Evolutionary conservation across 2,888 invertebrate genomes (phyloP), one percentile per base, ranked within the genome.

Genomic region (Polyploca ridens): DNA sequence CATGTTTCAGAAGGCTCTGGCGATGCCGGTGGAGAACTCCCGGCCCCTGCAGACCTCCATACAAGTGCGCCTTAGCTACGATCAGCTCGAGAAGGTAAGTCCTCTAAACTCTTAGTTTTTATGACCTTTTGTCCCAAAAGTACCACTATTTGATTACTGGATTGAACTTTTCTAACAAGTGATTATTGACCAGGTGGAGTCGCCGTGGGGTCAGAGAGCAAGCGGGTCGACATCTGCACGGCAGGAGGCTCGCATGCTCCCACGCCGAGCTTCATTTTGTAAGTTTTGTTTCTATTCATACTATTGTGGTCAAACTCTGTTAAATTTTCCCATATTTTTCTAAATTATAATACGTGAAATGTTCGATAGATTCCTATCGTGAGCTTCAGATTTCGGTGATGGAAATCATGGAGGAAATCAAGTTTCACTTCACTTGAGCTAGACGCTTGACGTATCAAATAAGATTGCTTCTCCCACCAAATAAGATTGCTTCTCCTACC

Each of bases 1-100:
- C 57, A 57, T 83, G 83, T 90, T 90, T 76, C 86, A 92, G 92
- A 90, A 89, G 84, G 87, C 89, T 59, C 81, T 91, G 74, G 80
- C 87, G 66, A 78, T 90, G 84, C 86, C 80, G 70, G 69, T 76
- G 46, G 70, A 63, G 66, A 69, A 63, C 66, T 65, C 69, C 62
- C 74, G 75, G 63, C 66, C 58, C 64, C 69, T 68, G 54, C 74
- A 69, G 66, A 70, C 73, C 49, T 75, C 73, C 64, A 68, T 74
- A 38, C 77, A 75, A 66, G 66, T 79, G 58, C 74, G 79, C 3
- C 78, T 83, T 38, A 77, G 80, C 65, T 81, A 79, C 65, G 86
- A 85, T 54, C 69, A 70, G 1, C 69, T 76, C 0, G 82, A 78
- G 38, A 69, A 76, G 64, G 79, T 77, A 64, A 65, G 82, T 75